A percentile compares a stretch with the other conserved stretches of the same genome.
phyloP scores from a whole-genome alignment of 2,113 vertebrate species.

The Panurus biarmicus region DNA sequence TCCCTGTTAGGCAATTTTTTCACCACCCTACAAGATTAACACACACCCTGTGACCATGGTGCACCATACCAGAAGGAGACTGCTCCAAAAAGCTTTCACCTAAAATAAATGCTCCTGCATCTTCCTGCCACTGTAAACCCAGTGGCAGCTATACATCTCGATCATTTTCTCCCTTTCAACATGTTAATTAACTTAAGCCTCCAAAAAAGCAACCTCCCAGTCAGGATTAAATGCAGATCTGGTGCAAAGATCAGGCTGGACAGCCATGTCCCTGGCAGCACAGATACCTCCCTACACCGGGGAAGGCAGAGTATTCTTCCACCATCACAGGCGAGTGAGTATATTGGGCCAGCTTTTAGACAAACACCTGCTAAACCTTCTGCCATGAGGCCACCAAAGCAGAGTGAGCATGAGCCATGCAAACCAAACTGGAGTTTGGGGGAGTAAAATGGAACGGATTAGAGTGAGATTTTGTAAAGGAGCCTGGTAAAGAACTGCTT shows the following conservation, averaged over 20 bases:
- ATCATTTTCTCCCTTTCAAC: not conserved
- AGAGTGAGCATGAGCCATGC: not conserved
- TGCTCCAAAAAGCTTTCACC: not conserved
- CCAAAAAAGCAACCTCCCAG: not conserved
- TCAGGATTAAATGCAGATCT: not conserved
- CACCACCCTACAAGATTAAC: not conserved
- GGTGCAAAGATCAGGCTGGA: not conserved
- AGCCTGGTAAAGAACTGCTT: not conserved
- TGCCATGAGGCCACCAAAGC: not conserved
- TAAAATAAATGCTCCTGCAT: not conserved
- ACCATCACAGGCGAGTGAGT: not conserved
- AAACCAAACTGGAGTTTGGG: not conserved
- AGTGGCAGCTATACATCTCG: not conserved
- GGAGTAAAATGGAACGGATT: accelerated
- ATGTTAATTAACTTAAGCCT: not conserved
- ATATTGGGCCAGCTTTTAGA: not conserved
- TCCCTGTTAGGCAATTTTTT: not conserved
- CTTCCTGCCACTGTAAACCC: accelerated
- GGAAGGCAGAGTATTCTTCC: not conserved
- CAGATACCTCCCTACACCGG: not conserved
- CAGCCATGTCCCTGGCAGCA: not conserved
- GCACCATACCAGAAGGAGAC: not conserved
- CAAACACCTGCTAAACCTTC: not conserved
- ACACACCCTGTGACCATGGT: not conserved
- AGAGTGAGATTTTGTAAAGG: not conserved